Evolutionary conservation across 2,888 invertebrate genomes (phyloP).

Genomic region (Cerastis leucographa): DNA sequence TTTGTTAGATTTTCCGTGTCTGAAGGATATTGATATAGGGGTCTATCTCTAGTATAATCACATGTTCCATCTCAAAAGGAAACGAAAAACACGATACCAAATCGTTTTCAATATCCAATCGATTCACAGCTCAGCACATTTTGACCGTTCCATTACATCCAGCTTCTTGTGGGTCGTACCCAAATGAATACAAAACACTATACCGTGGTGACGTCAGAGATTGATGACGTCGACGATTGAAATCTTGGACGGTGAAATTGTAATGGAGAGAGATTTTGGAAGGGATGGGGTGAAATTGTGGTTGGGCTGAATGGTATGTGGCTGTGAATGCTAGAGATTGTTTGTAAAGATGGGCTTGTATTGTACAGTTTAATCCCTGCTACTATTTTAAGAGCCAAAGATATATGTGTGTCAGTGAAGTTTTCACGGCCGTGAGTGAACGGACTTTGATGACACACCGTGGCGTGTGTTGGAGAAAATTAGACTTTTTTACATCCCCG

Average conservation of each 20-base stretch:
- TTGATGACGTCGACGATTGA: constrained; percentile 56
- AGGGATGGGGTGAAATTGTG: background rate
- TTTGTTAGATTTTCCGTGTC: background rate
- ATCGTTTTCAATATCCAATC: constrained; percentile 24
- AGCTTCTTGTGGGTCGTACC: constrained; percentile 36
- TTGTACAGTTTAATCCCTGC: background rate
- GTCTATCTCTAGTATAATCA: too few species aligned
- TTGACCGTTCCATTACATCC: constrained; percentile 13
- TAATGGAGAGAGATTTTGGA: constrained; percentile 17
- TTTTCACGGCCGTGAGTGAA: too few species aligned
- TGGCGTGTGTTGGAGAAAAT: too few species aligned
- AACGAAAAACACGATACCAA: background rate
- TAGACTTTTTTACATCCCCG: too few species aligned
- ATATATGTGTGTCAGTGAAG: background rate
- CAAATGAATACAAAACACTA: constrained; percentile 64
- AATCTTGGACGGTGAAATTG: constrained; percentile 39
- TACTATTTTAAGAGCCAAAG: background rate
- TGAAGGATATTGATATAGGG: too few species aligned
- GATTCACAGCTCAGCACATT: constrained; percentile 49
- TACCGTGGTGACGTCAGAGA: constrained; percentile 59
- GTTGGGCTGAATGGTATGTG: background rate
- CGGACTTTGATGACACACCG: too few species aligned
- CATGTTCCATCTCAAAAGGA: too few species aligned
- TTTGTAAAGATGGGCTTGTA: background rate
- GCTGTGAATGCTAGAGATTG: background rate